Evolutionary conservation across 2,113 vertebrate species (phyloP).

Genomic region (Spilogale gracilis): DNA sequence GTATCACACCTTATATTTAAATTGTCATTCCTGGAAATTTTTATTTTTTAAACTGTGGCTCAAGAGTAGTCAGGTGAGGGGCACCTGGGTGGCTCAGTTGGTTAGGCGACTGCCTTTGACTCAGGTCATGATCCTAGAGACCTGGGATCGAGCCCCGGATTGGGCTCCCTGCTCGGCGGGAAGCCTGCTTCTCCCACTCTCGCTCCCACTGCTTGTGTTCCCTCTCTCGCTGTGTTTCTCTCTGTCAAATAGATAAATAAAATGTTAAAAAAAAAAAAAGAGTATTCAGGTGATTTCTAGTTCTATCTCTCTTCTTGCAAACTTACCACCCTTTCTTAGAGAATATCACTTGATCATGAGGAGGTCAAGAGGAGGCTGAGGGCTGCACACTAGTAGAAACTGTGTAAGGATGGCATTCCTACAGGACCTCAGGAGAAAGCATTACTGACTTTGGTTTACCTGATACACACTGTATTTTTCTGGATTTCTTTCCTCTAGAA

Average conservation of each 20-base stretch:
- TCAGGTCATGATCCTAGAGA: too few relatives aligned
- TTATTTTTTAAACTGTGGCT: neutral
- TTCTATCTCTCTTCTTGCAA: neutral
- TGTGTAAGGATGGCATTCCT: rapidly evolving
- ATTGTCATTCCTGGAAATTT: neutral
- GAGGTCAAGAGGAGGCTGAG: too few relatives aligned
- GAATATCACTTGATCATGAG: neutral
- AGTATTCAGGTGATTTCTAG: neutral
- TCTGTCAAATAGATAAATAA: too few relatives aligned
- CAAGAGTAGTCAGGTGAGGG: neutral
- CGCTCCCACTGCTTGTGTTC: too few relatives aligned
- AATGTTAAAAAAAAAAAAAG: too few relatives aligned
- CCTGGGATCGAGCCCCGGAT: too few relatives aligned
- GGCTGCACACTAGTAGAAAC: rapidly evolving
- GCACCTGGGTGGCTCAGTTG: too few relatives aligned
- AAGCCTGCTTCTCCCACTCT: too few relatives aligned
- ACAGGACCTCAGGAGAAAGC: neutral
- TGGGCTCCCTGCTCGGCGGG: too few relatives aligned
- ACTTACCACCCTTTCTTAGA: neutral
- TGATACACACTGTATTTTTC: neutral
- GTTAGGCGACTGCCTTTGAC: too few relatives aligned
- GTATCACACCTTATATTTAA: neutral
- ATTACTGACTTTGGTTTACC: rapidly evolving
- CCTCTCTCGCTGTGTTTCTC: too few relatives aligned
- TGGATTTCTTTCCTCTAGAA: neutral